phyloP scores from a whole-genome alignment of 2,888 invertebrate genomes.

The Drosophila atripex region DNA sequence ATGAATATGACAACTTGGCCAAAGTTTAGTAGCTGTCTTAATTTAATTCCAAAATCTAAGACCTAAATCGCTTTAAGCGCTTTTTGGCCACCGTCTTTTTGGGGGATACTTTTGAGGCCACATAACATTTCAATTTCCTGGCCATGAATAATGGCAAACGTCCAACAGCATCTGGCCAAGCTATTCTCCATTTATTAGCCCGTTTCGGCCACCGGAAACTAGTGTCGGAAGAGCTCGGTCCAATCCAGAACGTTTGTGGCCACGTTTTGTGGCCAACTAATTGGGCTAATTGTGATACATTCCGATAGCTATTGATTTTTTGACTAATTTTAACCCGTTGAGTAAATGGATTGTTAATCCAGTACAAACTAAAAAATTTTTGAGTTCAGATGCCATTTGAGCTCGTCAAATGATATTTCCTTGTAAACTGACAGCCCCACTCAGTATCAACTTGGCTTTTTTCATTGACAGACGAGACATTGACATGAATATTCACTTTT shows the following conservation, averaged over 20 bases:
- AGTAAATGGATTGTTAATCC: background rate
- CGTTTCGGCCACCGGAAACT: background rate
- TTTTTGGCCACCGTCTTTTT: constrained; percentile 20
- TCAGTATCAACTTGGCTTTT: background rate
- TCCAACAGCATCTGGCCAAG: constrained; percentile 43
- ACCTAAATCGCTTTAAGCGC: constrained; percentile 13
- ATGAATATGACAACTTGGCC: constrained; percentile 51
- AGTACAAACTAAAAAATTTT: constrained; percentile 3
- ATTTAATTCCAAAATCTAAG: constrained; percentile 62
- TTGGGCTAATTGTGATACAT: constrained; percentile 64
- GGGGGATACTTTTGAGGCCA: constrained; percentile 28
- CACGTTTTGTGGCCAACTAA: constrained; percentile 56
- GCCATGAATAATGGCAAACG: constrained; percentile 58
- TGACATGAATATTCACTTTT: constrained; percentile 44
- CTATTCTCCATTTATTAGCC: constrained; percentile 16
- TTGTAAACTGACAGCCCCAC: constrained; percentile 56
- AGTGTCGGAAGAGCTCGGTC: background rate
- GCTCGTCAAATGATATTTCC: constrained; percentile 60
- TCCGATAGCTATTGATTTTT: constrained; percentile 1
- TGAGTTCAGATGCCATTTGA: constrained; percentile 27
- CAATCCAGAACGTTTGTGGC: constrained; percentile 12
- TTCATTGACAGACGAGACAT: constrained; percentile 44
- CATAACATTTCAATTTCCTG: constrained; percentile 58
- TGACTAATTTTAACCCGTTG: background rate
- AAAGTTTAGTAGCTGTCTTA: constrained; percentile 67